Evolutionary conservation across 2,113 vertebrate genomes (phyloP).

Genomic region (Spheniscus mendiculus): DNA sequence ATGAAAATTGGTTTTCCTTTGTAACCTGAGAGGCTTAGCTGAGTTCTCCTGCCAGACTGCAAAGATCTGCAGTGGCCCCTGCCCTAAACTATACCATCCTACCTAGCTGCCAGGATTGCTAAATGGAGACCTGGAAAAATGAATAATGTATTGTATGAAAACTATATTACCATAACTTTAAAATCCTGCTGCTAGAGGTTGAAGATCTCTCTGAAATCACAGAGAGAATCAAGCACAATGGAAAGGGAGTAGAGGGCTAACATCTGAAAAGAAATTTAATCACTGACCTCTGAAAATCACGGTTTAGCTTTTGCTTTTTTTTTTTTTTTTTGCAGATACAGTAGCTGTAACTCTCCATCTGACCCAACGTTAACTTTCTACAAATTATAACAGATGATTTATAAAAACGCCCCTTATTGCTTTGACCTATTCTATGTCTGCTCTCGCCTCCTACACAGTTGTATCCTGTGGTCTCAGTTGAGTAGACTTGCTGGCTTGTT

Average conservation of each 20-base stretch:
- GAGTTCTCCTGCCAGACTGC: background rate
- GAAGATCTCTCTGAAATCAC: background rate
- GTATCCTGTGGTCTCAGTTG: background rate
- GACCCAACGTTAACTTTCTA: background rate
- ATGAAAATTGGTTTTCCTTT: constrained; percentile 31
- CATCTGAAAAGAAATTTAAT: background rate
- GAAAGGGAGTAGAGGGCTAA: background rate
- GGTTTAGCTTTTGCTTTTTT: background rate
- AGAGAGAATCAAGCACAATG: background rate
- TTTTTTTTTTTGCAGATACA: background rate
- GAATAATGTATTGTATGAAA: constrained; percentile 21
- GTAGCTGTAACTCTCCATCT: background rate
- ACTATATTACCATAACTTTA: background rate
- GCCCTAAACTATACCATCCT: constrained; percentile 28
- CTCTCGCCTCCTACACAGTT: background rate
- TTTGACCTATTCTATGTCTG: background rate
- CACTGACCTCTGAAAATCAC: background rate
- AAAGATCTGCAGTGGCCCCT: constrained; percentile 28
- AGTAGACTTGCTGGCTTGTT: background rate
- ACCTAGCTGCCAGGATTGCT: background rate
- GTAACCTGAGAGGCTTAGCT: constrained; percentile 33
- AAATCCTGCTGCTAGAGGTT: background rate
- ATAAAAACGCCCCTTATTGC: background rate
- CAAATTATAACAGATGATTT: background rate
- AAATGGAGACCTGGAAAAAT: background rate